These are phyloP conservation scores for Anhinga rufa DNA, from an alignment of 2,113 vertebrate species.

Conservation along the genomic window DNA sequence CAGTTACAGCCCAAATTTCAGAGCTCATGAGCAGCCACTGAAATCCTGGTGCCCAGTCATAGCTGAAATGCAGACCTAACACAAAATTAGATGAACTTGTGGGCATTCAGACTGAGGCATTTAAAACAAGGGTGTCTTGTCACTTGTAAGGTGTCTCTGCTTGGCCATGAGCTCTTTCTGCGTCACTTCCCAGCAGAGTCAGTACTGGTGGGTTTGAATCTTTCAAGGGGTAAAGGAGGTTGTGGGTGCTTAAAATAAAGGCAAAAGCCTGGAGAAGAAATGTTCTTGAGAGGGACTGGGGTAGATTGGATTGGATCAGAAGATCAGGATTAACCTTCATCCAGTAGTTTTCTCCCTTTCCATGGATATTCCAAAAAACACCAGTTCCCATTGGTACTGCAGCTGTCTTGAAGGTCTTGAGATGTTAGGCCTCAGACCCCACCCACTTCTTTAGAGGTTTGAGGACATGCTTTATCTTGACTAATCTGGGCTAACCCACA, in stretches of 20 bases:
- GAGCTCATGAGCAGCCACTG: neutral
- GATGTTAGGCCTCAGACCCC: neutral
- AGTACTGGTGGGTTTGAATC: neutral
- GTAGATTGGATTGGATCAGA: neutral
- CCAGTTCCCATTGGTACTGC: neutral
- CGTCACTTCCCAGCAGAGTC: rapidly evolving
- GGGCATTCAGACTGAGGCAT: neutral
- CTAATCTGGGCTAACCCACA: neutral
- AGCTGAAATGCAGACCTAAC: neutral
- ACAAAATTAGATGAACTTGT: neutral
- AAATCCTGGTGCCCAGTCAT: neutral
- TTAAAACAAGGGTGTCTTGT: neutral
- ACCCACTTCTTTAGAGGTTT: neutral
- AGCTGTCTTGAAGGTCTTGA: neutral
- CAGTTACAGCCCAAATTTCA: neutral
- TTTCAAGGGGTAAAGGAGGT: neutral
- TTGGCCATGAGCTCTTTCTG: neutral
- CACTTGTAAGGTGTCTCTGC: neutral
- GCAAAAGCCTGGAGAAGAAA: neutral
- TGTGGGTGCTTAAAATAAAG: neutral
- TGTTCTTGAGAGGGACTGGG: neutral
- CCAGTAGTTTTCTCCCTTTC: neutral
- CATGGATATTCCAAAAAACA: neutral
- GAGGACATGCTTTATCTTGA: neutral
- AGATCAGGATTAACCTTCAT: neutral